These are phyloP conservation scores for Crocallis elinguaria DNA, from an alignment of 2,888 invertebrate species.

Conservation along the genomic window DNA sequence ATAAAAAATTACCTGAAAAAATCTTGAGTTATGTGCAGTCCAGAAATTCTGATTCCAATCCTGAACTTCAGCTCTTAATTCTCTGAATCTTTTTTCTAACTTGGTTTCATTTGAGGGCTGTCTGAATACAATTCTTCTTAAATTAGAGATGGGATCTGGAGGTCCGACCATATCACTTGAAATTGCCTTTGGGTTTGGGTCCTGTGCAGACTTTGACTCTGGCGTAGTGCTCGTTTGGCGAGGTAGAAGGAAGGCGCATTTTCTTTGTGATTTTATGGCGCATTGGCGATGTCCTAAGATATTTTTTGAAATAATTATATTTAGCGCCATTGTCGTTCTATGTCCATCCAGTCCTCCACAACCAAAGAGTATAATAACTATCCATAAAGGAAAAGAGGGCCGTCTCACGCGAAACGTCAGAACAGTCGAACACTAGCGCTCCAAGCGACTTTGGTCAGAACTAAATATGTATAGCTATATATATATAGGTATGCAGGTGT, in stretches of 20 bases:
- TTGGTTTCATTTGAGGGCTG: constrained; percentile 87
- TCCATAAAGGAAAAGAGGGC: no score
- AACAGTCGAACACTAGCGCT: no score
- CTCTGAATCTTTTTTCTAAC: constrained; percentile 87
- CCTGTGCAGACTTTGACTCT: constrained; percentile 62
- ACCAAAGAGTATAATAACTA: no score
- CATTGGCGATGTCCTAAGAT: constrained; percentile 18
- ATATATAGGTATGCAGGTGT: no score
- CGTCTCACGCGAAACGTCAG: no score
- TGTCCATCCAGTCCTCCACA: background rate
- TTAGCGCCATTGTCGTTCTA: constrained; percentile 21
- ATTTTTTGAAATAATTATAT: constrained; percentile 23
- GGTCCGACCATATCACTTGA: constrained; percentile 89
- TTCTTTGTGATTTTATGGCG: constrained; percentile 36
- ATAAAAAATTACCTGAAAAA: constrained; percentile 88
- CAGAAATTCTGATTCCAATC: constrained; percentile 95
- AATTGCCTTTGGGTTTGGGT: constrained; percentile 71
- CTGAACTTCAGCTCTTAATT: constrained; percentile 88
- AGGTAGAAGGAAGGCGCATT: constrained; percentile 34
- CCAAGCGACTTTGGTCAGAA: no score
- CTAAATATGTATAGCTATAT: no score
- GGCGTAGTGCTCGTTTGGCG: constrained; percentile 54
- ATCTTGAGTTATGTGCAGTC: constrained; percentile 91
- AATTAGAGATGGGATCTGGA: constrained; percentile 91
- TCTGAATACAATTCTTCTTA: constrained; percentile 89